These are phyloP conservation scores for Etheostoma cragini DNA, from an alignment of 2,113 vertebrate species.

Conservation along the genomic window DNA sequence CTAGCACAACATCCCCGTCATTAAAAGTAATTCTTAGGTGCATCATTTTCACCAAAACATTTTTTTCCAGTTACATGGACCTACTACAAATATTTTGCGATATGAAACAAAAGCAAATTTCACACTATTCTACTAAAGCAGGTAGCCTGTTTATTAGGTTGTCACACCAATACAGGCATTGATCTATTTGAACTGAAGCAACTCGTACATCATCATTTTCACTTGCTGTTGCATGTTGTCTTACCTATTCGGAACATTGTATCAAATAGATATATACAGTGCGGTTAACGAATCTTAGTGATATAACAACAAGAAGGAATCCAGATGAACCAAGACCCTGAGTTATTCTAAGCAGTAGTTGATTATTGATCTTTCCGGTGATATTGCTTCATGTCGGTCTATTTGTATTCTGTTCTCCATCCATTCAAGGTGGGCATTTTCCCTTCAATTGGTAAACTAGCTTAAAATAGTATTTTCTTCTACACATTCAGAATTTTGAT, in stretches of 20 bases:
- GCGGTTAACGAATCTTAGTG: not conserved
- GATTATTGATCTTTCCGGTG: conserved; percentile 27
- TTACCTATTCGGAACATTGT: not conserved
- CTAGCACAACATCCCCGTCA: not conserved
- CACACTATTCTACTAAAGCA: not conserved
- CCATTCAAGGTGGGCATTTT: not conserved
- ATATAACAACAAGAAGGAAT: conserved; percentile 7
- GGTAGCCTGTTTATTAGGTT: not conserved
- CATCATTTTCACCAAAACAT: not conserved
- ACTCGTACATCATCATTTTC: not conserved
- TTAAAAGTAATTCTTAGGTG: not conserved
- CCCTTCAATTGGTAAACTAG: not conserved
- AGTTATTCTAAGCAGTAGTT: conserved; percentile 20
- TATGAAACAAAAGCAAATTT: not conserved
- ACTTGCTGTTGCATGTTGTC: not conserved
- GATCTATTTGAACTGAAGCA: not conserved
- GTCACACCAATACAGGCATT: not conserved
- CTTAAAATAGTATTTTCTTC: not conserved
- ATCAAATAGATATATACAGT: not conserved
- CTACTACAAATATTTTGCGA: not conserved
- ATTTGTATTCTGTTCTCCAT: conserved; percentile 2
- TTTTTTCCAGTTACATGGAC: not conserved
- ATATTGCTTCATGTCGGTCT: conserved; percentile 18
- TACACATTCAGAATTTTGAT: not conserved
- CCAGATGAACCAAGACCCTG: not conserved